Conservation (phyloP, 2,113 vertebrate species). For the Psephotus haematonotus region DNA sequence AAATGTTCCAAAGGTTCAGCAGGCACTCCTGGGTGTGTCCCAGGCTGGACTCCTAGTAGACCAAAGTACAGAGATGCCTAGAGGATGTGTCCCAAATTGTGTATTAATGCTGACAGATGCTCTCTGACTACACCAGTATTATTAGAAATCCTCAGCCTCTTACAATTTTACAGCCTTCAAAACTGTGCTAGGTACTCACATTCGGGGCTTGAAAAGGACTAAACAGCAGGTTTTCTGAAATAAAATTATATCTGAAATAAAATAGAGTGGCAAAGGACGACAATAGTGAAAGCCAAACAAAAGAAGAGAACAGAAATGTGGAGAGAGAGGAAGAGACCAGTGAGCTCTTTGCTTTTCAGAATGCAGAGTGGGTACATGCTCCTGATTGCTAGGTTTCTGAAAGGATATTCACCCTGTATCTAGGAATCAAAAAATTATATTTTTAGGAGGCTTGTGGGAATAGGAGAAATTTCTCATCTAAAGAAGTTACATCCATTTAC, state of each 20-base stretch:
- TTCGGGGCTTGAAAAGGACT: neutral
- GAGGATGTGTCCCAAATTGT: neutral
- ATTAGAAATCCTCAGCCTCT: neutral
- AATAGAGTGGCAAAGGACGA: constrained; percentile 3
- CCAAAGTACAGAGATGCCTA: neutral
- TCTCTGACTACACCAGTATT: neutral
- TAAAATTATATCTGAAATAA: constrained; percentile 10
- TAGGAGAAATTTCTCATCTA: neutral
- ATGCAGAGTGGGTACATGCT: neutral
- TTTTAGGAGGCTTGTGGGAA: neutral
- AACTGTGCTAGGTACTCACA: neutral
- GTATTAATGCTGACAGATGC: neutral
- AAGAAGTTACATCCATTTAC: constrained; percentile 15
- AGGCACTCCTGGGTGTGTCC: neutral
- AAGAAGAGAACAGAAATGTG: constrained; percentile 17
- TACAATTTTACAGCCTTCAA: neutral
- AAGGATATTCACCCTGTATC: neutral
- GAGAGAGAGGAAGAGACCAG: neutral
- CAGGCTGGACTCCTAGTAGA: neutral
- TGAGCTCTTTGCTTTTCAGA: constrained; percentile 13
- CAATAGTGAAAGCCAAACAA: constrained; percentile 41
- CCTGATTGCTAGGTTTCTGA: neutral
- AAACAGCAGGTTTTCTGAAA: constrained; percentile 21
- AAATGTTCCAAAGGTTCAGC: neutral
- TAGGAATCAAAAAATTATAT: neutral